Conservation (phyloP, 2,888 invertebrate genomes). For the Aleiodes testaceus region DNA sequence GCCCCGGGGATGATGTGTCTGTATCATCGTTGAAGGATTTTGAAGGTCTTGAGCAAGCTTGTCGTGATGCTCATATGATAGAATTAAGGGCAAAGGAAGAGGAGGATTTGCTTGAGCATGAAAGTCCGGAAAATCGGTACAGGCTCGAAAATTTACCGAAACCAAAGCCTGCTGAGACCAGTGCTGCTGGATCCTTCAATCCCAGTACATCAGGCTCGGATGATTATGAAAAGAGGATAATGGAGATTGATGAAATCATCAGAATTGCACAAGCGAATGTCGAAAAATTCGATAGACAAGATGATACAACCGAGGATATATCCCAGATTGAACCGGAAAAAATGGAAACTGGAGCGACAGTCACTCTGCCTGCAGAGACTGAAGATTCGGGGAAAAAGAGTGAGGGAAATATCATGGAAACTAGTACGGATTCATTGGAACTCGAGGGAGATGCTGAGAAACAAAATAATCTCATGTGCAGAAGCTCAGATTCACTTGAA, state of each 20-base stretch:
- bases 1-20: slow-evolving; percentile 89
- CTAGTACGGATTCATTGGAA: slow-evolving; percentile 80
- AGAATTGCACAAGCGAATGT: slow-evolving; percentile 80
- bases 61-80: slow-evolving; percentile 86
- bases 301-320: slow-evolving; percentile 76
- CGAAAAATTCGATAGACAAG: slow-evolving; percentile 77
- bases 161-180: slow-evolving; percentile 54
- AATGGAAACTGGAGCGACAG: slow-evolving; percentile 46
- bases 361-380: slow-evolving; percentile 35
- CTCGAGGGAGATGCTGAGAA: slow-evolving; percentile 70
- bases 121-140: slow-evolving; percentile 78
- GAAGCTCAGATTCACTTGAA: slow-evolving; percentile 82
- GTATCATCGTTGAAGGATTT: slow-evolving; percentile 92
- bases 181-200: slow-evolving; percentile 71
- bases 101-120: slow-evolving; percentile 83
- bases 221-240: slow-evolving; percentile 80
- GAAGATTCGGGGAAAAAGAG: slow-evolving; percentile 40
- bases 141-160: slow-evolving; percentile 73
- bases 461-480: slow-evolving; percentile 75
- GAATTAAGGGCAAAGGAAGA: slow-evolving; percentile 90
- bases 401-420: slow-evolving; percentile 76
- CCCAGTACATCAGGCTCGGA: slow-evolving; percentile 75
- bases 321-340: slow-evolving; percentile 66
- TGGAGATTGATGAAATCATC: slow-evolving; percentile 82
- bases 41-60: slow-evolving; percentile 92